Percentiles rank a stretch among this genome's conserved stretches.
These are phyloP conservation scores for Eueides isabella DNA, from an alignment of 1,140 invertebrate genomes.

Conservation along the genomic window DNA sequence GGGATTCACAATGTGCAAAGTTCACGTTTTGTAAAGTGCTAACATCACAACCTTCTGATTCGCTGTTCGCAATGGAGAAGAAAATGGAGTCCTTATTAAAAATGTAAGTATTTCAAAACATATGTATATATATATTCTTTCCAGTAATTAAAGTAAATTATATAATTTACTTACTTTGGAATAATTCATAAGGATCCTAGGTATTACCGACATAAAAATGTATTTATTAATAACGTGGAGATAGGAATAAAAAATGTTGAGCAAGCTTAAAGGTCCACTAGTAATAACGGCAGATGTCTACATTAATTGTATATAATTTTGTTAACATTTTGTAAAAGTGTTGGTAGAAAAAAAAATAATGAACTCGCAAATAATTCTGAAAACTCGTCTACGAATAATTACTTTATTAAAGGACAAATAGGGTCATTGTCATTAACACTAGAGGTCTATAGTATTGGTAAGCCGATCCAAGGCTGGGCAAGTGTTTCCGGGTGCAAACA, in stretches of 20 bases:
- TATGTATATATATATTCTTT: background rate
- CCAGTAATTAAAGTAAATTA: too few relatives aligned
- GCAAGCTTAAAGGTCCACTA: background rate
- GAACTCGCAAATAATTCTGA: background rate
- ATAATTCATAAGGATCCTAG: too few relatives aligned
- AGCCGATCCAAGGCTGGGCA: slow-evolving; percentile 29
- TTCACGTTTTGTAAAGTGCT: slow-evolving; percentile 89
- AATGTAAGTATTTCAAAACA: slow-evolving; percentile 84
- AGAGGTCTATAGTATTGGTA: background rate
- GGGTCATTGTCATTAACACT: slow-evolving; percentile 18
- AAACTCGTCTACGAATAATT: background rate
- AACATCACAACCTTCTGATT: slow-evolving; percentile 84
- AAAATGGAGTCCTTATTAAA: slow-evolving; percentile 87
- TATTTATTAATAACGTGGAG: too few relatives aligned
- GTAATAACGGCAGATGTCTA: background rate
- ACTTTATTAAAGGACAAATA: background rate
- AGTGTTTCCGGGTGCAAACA: slow-evolving; percentile 38
- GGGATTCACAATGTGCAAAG: slow-evolving; percentile 88
- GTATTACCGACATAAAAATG: too few relatives aligned
- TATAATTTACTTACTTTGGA: too few relatives aligned
- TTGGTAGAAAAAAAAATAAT: background rate
- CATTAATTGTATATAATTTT: background rate
- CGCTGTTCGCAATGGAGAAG: slow-evolving; percentile 88
- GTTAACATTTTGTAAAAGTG: background rate
- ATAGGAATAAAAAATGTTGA: too few relatives aligned